Evolutionary conservation across 2,797 vertebrate species (phyloP), one percentile per base, ranked within the genome.

Genomic region (Crocodylus rhombifer): DNA sequence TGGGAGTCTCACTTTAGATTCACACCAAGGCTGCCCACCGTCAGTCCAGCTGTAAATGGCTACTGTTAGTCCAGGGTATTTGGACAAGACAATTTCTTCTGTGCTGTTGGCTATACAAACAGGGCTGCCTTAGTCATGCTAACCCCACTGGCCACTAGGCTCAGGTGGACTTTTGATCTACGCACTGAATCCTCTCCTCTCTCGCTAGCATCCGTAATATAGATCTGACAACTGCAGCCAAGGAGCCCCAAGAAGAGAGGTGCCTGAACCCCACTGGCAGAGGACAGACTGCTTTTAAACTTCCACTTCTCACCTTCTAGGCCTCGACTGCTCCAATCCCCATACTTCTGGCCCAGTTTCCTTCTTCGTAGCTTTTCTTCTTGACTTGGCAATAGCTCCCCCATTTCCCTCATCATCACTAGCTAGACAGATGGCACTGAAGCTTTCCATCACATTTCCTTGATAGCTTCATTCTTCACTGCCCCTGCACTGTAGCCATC

Each of bases 281-380:
- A 21, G 21, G 76, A 77, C 23, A 25, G 21, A 18, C 26, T 11
- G 57, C n/a, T 36, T 33, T 58, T 20, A 77, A 60, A 57, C 23
- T 18, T 58, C 30, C 57, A 77, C 21, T 23, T n/a, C 58, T 33
- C 9, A 15, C 30, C 58, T 61, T 77, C 76, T 11, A 36, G 76
- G 58, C 30, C 14, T 60, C 16, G 21, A 26, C 58, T 36, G 16
- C 61, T 33, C 30, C 58, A 33, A 36, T 36, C 42, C 77, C 23
- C 26, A 62, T 33, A 36, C 42, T 51, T 36, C 25, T 78, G 51
- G 75, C 20, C n/a, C 0, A 1, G 4, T 74, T 80, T 74, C 63
- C 63, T 91, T 74, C 62, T 14, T 42, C 26, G 61, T 23, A 89
- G 62, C 61, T 84, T 94, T 91, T 84, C 26, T 74, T 28, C 82